Conservation (phyloP, 2,113 vertebrate species). For the Pygoscelis adeliae region DNA sequence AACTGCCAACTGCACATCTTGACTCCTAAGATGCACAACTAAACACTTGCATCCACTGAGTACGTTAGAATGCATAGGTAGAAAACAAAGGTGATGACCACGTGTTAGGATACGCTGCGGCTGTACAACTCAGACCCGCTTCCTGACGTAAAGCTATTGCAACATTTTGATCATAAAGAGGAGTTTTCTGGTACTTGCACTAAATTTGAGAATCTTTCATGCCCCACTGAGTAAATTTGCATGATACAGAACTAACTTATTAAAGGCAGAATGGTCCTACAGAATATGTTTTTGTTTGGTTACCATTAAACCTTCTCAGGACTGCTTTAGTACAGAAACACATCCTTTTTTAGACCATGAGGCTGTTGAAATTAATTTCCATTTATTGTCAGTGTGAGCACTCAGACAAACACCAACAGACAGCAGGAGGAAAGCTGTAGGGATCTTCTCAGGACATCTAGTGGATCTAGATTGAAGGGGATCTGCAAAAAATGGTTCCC, state of each 20-base stretch:
- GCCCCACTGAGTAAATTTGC: background rate
- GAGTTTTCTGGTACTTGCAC: background rate
- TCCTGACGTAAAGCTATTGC: background rate
- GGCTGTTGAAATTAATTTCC: background rate
- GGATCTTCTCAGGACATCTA: background rate
- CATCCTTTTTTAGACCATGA: background rate
- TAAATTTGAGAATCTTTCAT: background rate
- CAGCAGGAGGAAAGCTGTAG: background rate
- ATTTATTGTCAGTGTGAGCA: background rate
- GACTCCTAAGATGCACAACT: background rate
- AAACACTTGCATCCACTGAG: background rate
- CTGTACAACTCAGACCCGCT: background rate
- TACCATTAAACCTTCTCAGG: background rate
- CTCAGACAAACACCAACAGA: background rate
- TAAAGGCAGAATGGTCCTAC: background rate
- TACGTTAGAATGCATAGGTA: accelerated
- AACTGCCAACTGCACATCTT: background rate
- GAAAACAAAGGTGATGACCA: background rate
- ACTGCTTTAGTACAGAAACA: background rate
- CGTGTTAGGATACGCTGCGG: background rate
- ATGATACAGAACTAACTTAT: background rate
- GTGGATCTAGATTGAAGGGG: background rate
- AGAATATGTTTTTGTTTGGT: background rate
- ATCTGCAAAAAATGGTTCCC: background rate
- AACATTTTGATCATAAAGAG: background rate